Evolutionary conservation across 1,140 invertebrate genomes (phyloP), one percentile per base, ranked within the genome.

Genomic region (Drosophila bifasciata): DNA sequence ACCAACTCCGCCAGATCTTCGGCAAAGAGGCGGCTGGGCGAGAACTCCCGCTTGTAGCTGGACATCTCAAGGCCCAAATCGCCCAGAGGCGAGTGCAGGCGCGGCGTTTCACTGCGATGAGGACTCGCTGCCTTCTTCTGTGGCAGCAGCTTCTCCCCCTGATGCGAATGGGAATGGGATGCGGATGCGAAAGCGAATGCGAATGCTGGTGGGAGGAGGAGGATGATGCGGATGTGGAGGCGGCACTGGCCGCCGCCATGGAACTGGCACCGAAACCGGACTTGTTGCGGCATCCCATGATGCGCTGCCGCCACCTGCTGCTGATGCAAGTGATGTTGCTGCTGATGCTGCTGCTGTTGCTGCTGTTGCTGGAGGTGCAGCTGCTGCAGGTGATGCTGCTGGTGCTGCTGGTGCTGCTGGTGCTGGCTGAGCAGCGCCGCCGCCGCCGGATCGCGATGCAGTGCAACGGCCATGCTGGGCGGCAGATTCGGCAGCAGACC

Each of bases 11-110:
- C 84, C 46, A 94, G 92, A 63, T 94, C 94, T 52, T 94, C 93
- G 68, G 93, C 93, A 81, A 94, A 94, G 62, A 95, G 93, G 63
- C 93, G 94, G 7, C 94, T 94, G 6, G 94, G 94, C 57, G 94
- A 94, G 15, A 93, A 92, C 4, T 93, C 90, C 0, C 94, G 93
- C 76, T 95, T 95, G 85, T 95, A 95, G 43, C 94, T 92, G 28
- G 94, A 92, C 93, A 95, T 94, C 17, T 93, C 93, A 41, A 95
- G 93, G 6, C 94, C 93, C 3, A 94, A 92, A 67, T 94, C 93
- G 19, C 93, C 92, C 0, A 93, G 76, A 0, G 93, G 93, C 51
- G 93, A 93, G 60, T 93, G 93, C 15, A 94, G 56, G 0, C 63
- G 57, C 0, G 93, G 93, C 62, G 92, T 93, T 58, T 93, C 93